Percentiles rank a stretch among this genome's conserved stretches.
phyloP scores from a whole-genome alignment of 1,140 invertebrate species.

The Heliothis virescens region DNA sequence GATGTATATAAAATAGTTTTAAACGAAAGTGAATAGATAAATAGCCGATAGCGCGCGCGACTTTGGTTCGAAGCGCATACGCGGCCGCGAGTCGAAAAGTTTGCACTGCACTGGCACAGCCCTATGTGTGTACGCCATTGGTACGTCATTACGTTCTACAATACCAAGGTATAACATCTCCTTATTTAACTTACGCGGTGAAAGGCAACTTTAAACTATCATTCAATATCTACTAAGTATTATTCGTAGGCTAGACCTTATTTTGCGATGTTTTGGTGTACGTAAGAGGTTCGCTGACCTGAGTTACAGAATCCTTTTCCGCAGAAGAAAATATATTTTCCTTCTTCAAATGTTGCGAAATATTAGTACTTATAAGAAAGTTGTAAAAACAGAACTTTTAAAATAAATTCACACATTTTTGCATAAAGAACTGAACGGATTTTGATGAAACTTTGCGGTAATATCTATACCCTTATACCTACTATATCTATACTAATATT shows the following conservation, averaged over 20 bases:
- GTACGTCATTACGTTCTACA: slow-evolving; percentile 52
- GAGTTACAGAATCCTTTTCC: not conserved
- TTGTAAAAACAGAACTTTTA: no score
- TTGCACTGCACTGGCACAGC: slow-evolving; percentile 66
- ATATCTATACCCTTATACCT: no score
- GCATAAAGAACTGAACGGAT: no score
- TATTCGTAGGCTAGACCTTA: not conserved
- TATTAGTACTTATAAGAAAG: no score
- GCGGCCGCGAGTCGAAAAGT: slow-evolving; percentile 59
- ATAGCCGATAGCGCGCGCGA: slow-evolving; percentile 30
- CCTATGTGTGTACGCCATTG: slow-evolving; percentile 59
- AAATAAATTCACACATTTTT: no score
- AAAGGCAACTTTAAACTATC: slow-evolving; percentile 52
- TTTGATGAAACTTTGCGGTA: no score
- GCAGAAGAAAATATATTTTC: no score
- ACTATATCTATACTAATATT: no score
- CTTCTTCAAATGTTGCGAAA: no score
- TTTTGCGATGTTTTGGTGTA: not conserved
- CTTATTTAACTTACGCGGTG: slow-evolving; percentile 48
- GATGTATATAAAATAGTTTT: not conserved
- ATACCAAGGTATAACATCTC: slow-evolving; percentile 50
- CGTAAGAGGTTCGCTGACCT: not conserved
- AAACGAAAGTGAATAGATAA: not conserved
- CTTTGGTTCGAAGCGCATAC: slow-evolving; percentile 41
- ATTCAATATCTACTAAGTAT: not conserved